phyloP scores from a whole-genome alignment of 2,113 vertebrate genomes.

The Lepisosteus oculatus region DNA sequence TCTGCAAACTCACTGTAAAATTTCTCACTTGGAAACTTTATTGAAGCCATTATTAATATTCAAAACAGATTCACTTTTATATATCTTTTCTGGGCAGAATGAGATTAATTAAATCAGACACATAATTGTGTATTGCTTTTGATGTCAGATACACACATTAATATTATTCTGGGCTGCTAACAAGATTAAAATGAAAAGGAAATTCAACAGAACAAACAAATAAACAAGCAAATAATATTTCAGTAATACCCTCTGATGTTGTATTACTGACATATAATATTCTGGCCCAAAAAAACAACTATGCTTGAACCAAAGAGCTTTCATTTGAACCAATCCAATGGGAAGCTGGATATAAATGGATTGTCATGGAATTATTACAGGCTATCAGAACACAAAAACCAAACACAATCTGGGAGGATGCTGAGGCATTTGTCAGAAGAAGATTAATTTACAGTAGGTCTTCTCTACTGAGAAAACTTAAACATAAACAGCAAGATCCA shows the following conservation, averaged over 20 bases:
- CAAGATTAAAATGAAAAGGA: not conserved
- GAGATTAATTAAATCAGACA: constrained; percentile 13
- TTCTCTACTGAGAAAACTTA: constrained; percentile 13
- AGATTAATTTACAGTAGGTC: constrained; percentile 4
- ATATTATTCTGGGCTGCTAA: constrained; percentile 6
- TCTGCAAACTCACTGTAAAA: no score
- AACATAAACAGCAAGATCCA: not conserved
- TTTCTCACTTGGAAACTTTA: no score
- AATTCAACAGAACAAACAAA: not conserved
- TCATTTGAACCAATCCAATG: not conserved
- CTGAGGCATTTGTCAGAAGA: not conserved
- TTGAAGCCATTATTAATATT: no score
- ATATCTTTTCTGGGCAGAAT: not conserved
- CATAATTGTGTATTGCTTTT: not conserved
- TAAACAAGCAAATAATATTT: not conserved
- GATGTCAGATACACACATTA: constrained; percentile 7
- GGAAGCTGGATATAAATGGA: constrained; percentile 6
- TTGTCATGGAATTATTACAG: constrained; percentile 19
- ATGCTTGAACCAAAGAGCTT: no score
- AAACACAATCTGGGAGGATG: not conserved
- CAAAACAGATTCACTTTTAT: no score
- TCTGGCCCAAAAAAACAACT: not conserved
- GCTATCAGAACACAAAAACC: constrained; percentile 1
- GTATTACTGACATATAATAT: not conserved
- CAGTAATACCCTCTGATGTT: not conserved